A percentile compares a stretch with the other conserved stretches of the same genome.
Evolutionary conservation across 1,140 invertebrate genomes (phyloP).

Genomic region (Neodiprion fabricii): DNA sequence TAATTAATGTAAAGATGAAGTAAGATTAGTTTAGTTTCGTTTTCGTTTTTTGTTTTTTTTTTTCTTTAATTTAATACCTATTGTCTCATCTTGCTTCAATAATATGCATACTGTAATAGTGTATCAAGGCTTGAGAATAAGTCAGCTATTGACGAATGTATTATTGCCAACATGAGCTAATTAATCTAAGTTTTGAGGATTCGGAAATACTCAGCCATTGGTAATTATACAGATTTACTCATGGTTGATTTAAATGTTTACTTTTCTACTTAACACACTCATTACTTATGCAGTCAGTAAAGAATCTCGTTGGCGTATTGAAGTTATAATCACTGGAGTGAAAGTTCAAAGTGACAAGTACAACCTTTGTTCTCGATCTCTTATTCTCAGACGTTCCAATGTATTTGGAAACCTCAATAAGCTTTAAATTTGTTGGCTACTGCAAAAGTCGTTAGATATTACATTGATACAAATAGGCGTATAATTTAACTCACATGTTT

Average conservation of each 20-base stretch:
- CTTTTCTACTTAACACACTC: too few relatives aligned
- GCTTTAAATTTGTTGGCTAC: neutral
- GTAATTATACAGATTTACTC: too few relatives aligned
- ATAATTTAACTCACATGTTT: neutral
- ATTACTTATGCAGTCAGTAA: too few relatives aligned
- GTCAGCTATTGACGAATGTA: too few relatives aligned
- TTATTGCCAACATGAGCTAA: too few relatives aligned
- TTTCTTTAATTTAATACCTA: neutral
- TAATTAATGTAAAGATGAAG: neutral
- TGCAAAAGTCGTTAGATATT: neutral
- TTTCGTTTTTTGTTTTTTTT: neutral
- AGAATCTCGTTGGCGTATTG: too few relatives aligned
- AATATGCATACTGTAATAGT: neutral
- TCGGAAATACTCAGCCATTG: too few relatives aligned
- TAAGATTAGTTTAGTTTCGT: neutral
- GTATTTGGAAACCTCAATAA: neutral
- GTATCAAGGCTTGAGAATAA: neutral
- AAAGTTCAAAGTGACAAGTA: too few relatives aligned
- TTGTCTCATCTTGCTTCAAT: neutral
- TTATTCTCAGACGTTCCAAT: neutral
- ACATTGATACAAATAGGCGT: neutral
- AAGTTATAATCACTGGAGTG: too few relatives aligned
- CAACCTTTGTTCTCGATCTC: neutral
- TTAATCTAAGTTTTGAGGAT: too few relatives aligned
- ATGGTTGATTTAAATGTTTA: too few relatives aligned